phyloP scores from a whole-genome alignment of 1,140 invertebrate genomes.

The Plectrocnemia conspersa region DNA sequence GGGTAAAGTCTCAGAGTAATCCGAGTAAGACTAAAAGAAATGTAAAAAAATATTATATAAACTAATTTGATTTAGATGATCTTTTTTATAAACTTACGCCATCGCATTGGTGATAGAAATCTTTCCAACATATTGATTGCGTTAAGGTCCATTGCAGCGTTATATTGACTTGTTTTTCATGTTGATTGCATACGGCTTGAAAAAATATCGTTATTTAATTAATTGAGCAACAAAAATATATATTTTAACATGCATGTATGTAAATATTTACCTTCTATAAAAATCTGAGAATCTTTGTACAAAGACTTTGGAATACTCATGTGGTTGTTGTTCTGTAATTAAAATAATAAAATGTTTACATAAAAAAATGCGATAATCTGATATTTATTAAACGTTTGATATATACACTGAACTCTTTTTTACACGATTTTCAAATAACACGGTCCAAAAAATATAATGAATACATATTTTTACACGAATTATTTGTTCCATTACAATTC shows the following conservation, averaged over 20 bases:
- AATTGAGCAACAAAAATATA: conserved; percentile 6
- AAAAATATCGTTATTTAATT: conserved; percentile 2
- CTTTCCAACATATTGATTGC: conserved; percentile 29
- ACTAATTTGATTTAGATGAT: too few species aligned
- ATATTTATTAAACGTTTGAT: too few species aligned
- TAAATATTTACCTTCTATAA: conserved; percentile 40
- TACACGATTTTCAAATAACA: background rate
- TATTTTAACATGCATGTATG: conserved; percentile 5
- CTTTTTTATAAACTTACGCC: conserved; percentile 3
- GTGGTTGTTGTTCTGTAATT: conserved; percentile 34
- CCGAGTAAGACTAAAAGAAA: conserved; percentile 11
- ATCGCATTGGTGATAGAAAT: conserved; percentile 34
- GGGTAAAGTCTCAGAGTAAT: background rate
- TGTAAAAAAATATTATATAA: background rate
- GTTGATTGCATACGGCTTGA: conserved; percentile 30
- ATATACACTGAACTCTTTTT: background rate
- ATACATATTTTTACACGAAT: background rate
- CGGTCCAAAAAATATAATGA: background rate
- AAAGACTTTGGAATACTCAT: conserved; percentile 43
- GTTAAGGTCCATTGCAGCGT: conserved; percentile 31
- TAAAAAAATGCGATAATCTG: conserved; percentile 2
- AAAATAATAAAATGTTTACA: conserved; percentile 28
- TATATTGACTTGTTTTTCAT: conserved; percentile 23
- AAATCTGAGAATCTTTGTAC: conserved; percentile 43
- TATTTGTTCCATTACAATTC: background rate